phyloP scores from a whole-genome alignment of 1,140 invertebrate genomes.

The Pentalonia nigronervosa region DNA sequence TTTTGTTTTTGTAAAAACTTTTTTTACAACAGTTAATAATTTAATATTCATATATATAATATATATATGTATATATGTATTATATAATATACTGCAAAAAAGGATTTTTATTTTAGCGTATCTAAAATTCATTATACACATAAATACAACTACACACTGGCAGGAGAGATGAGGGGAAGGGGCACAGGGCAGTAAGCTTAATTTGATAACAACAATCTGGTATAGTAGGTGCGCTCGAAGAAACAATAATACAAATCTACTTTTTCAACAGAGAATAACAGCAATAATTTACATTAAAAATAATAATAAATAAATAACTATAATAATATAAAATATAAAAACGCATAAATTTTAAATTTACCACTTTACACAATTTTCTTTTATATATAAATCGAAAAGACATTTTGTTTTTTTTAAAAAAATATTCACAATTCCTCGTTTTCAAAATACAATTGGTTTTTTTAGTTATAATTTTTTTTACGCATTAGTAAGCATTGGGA shows the following conservation, averaged over 20 bases:
- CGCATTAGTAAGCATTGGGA: constrained; percentile 10
- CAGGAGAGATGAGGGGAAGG: neutral
- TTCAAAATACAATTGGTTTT: constrained; percentile 38
- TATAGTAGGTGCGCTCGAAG: constrained; percentile 36
- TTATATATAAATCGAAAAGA: constrained; percentile 24
- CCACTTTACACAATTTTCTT: constrained; percentile 49
- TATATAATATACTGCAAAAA: constrained; percentile 2
- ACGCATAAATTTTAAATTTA: constrained; percentile 54
- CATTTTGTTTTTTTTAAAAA: constrained; percentile 17
- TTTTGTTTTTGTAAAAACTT: constrained; percentile 31
- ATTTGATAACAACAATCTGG: constrained; percentile 37
- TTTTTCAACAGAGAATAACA: constrained; percentile 57
- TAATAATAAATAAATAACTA: constrained; percentile 59
- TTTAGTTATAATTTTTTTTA: neutral
- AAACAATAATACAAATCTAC: constrained; percentile 56
- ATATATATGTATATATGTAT: neutral
- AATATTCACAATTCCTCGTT: constrained; percentile 35
- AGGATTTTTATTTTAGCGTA: constrained; percentile 28
- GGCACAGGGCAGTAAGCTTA: neutral
- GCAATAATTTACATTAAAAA: constrained; percentile 55
- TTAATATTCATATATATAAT: constrained; percentile 8
- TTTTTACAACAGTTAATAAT: constrained; percentile 35
- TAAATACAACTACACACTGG: constrained; percentile 37
- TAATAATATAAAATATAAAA: constrained; percentile 58
- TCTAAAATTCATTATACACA: constrained; percentile 54